Evolutionary conservation across 1,140 invertebrate genomes (phyloP).

Genomic region (Cydia amplana): DNA sequence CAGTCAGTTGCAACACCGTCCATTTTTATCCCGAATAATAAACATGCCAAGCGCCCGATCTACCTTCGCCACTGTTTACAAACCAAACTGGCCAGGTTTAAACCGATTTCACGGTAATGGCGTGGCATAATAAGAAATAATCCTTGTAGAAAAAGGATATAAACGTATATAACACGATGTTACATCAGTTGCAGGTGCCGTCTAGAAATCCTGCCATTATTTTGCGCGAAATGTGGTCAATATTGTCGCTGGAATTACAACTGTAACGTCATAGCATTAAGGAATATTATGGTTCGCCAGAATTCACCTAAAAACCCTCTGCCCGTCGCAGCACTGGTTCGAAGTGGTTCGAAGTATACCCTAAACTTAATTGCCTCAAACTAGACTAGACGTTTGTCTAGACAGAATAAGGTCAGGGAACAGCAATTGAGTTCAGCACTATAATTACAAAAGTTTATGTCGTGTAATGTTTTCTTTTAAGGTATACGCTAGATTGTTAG

Average conservation of each 20-base stretch:
- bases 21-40: conserved; percentile 25
- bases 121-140: not conserved
- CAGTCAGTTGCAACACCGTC: conserved; percentile 19
- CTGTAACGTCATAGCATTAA: no score
- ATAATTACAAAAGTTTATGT: not conserved
- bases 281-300: no score
- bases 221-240: no score
- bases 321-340: no score
- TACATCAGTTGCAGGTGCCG: no score
- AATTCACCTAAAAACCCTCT: no score
- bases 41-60: conserved; percentile 7
- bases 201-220: no score
- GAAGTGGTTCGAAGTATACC: not conserved
- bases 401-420: conserved; percentile 4
- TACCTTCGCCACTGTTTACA: not conserved
- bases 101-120: not conserved
- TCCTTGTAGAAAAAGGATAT: no score
- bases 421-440: conserved; percentile 4
- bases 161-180: no score
- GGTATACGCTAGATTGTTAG: no score
- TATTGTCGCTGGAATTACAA: no score
- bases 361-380: not conserved
- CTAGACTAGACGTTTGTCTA: not conserved
- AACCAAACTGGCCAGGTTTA: not conserved
- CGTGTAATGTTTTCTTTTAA: not conserved